A percentile compares a stretch with the other conserved stretches of the same genome.
These are phyloP conservation scores for Halichoeres trimaculatus DNA, from an alignment of 2,113 vertebrate species.

Conservation along the genomic window DNA sequence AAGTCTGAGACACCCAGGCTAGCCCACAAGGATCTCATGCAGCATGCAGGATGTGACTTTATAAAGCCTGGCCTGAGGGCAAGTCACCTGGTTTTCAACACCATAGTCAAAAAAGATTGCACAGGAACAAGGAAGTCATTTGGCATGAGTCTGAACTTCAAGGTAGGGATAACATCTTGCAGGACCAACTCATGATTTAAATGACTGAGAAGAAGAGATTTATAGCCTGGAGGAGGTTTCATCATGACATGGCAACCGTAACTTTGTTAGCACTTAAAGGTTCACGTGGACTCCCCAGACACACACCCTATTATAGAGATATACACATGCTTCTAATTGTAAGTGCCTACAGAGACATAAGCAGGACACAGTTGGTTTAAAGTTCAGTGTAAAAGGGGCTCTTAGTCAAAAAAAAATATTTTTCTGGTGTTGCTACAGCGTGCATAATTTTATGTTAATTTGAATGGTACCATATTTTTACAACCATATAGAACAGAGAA, in stretches of 20 bases:
- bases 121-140: conserved; percentile 81
- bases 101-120: conserved; percentile 71
- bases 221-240: conserved; percentile 48
- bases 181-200: conserved; percentile 57
- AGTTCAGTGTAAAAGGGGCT: no score
- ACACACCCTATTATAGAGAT: conserved; percentile 10
- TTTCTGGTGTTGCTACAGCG: no score
- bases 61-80: conserved; percentile 73
- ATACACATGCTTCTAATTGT: not conserved
- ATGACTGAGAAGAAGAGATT: conserved; percentile 56
- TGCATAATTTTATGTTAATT: no score
- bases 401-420: no score
- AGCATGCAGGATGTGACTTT: conserved; percentile 78
- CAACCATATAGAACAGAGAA: no score
- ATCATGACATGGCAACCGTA: conserved; percentile 57
- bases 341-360: not conserved
- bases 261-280: conserved; percentile 56
- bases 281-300: conserved; percentile 31
- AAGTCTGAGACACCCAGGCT: conserved; percentile 64
- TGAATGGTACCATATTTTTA: no score
- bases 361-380: not conserved
- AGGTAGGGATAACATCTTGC: conserved; percentile 50
- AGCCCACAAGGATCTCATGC: conserved; percentile 70
- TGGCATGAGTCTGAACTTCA: conserved; percentile 73
- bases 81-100: conserved; percentile 79